Conservation (phyloP, 2,113 vertebrate genomes). For the Caranx melampygus region DNA sequence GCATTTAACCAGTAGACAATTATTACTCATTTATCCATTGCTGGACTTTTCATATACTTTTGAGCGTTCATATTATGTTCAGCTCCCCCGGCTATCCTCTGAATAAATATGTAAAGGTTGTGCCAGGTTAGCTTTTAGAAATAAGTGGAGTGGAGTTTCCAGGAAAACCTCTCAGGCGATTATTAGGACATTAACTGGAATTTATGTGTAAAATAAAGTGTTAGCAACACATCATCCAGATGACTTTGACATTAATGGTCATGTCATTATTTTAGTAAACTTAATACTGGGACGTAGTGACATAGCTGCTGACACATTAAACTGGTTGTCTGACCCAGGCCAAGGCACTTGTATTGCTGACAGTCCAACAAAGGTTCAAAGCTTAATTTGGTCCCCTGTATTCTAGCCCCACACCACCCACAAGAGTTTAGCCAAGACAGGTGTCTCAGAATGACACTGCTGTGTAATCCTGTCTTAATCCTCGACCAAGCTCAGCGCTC, state of each 20-base stretch:
- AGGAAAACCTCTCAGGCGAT: not conserved
- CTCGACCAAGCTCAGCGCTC: conserved; percentile 53
- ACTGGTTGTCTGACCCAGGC: not conserved
- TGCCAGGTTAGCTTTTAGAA: not conserved
- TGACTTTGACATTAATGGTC: not conserved
- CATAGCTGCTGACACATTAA: not conserved
- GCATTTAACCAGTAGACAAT: not conserved
- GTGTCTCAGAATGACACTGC: conserved; percentile 63
- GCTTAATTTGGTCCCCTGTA: not conserved
- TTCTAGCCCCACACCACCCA: not conserved
- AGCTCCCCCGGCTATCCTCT: not conserved
- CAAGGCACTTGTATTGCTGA: not conserved
- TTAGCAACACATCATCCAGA: not conserved
- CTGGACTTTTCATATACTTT: not conserved
- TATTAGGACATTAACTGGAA: not conserved
- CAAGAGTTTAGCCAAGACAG: conserved; percentile 45
- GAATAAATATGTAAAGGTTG: not conserved
- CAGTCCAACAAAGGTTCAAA: not conserved
- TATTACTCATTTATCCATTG: not conserved
- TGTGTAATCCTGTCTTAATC: conserved; percentile 69
- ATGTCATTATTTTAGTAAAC: not conserved
- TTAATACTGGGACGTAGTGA: not conserved
- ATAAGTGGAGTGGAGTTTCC: not conserved
- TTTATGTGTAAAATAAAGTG: not conserved
- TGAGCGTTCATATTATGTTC: not conserved